Evolutionary conservation across 2,113 vertebrate genomes (phyloP), one percentile per base, ranked within the genome.

Genomic region (Phycodurus eques): DNA sequence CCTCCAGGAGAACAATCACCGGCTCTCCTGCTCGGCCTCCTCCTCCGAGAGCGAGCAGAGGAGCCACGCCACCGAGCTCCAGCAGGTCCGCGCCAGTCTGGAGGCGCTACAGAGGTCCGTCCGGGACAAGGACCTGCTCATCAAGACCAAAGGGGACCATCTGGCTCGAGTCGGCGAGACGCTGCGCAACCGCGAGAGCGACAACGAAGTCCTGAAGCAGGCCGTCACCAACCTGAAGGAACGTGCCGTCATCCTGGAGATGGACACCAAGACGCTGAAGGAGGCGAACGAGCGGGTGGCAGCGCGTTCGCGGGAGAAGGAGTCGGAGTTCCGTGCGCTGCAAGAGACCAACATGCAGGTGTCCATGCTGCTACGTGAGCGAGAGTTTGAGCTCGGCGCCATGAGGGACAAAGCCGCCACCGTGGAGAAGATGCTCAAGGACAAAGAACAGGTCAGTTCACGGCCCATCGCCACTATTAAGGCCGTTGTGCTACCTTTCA

Each of bases 341-440:
- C 97, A 99, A 81, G 97, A 99, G 75, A 98, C 96, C 47, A 99
- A 99, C 81, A 96, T 96, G 94, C 96, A 96, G 59, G 95, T 99
- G 79, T 98, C 98, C 12, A 93, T 99, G 85, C 93, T 99, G 92
- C 90, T 99, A 42, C 91, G 94, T 72, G 97, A 99, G 84, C 96
- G 94, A 56, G 98, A 99, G 85, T 98, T 98, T 84, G 94, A 98
- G 74, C 95, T 94, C 47, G 92, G 92, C 15, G 91, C 95, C 0
- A 84, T 95, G 88, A 96, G 90, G 3, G 96, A 99, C 72, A 99
- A 98, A 80, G 92, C 96, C 3, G 90, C 94, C 8, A 95, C 96
- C 2, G 92, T 98, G 82, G 97, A 99, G 89, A 96, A 91, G 39
- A 90, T 99, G 12, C 89, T 99, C 6, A 96, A 98, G 82, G 96